Evolutionary conservation across 2,888 invertebrate genomes (phyloP).

Genomic region (Barypeithes pellucidus): DNA sequence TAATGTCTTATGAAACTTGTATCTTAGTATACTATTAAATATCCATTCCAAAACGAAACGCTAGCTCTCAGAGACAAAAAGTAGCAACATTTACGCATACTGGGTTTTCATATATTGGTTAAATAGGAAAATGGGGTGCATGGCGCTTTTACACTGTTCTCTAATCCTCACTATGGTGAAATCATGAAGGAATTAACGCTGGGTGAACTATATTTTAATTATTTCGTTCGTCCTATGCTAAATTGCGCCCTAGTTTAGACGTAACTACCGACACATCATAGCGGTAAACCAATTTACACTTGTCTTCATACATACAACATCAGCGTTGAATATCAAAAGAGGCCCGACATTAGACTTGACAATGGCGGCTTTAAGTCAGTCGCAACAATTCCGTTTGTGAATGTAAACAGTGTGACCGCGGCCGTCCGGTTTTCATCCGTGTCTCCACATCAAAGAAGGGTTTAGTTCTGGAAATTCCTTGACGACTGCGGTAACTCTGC

Average conservation of each 20-base stretch:
- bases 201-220: no score
- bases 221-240: not conserved
- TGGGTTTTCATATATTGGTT: no score
- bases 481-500: slow-evolving; percentile 39
- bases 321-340: slow-evolving; percentile 47
- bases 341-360: slow-evolving; percentile 64
- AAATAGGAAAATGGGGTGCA: no score
- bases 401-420: slow-evolving; percentile 65
- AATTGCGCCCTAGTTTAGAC: not conserved
- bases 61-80: no score
- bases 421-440: slow-evolving; percentile 65
- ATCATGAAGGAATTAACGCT: no score
- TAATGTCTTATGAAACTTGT: no score
- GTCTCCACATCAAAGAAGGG: slow-evolving; percentile 64
- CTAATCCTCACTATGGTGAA: no score
- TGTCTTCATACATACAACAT: slow-evolving; percentile 32
- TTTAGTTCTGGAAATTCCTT: slow-evolving; percentile 48
- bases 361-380: slow-evolving; percentile 66
- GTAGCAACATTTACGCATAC: no score
- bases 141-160: no score
- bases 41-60: no score
- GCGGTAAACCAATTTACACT: slow-evolving; percentile 35
- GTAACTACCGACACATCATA: slow-evolving; percentile 14
- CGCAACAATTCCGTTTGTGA: slow-evolving; percentile 69
- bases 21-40: no score